A percentile compares a stretch with the other conserved stretches of the same genome.
phyloP scores from a whole-genome alignment of 2,888 invertebrate genomes.

The Chloroclystis v-ata region DNA sequence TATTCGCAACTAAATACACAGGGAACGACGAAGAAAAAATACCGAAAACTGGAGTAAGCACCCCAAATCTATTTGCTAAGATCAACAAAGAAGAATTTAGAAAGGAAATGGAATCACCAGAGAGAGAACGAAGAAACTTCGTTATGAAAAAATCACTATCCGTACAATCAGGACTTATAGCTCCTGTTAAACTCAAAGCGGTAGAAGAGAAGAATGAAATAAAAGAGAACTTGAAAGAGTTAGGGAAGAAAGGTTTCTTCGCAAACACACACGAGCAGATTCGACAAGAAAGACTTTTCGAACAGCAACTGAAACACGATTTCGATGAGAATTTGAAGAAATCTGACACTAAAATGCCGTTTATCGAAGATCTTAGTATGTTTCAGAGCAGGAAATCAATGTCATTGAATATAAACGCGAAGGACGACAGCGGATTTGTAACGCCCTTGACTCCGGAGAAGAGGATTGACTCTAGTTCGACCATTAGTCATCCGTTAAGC shows the following conservation, averaged over 20 bases:
- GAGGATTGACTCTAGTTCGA: slow-evolving; percentile 58
- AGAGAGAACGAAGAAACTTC: slow-evolving; percentile 49
- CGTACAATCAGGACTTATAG: slow-evolving; percentile 63
- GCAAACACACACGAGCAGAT: slow-evolving; percentile 84
- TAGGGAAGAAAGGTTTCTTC: slow-evolving; percentile 74
- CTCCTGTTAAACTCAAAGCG: slow-evolving; percentile 44
- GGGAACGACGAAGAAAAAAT: slow-evolving; percentile 53
- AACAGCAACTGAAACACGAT: slow-evolving; percentile 67
- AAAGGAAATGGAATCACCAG: slow-evolving; percentile 36
- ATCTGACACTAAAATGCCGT: slow-evolving; percentile 51
- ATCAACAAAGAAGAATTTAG: slow-evolving; percentile 34
- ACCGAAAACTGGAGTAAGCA: slow-evolving; percentile 58
- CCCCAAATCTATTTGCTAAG: slow-evolving; percentile 68
- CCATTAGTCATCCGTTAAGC: slow-evolving; percentile 84
- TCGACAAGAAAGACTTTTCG: slow-evolving; percentile 78
- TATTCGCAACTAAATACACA: slow-evolving; percentile 60
- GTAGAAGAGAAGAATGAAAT: slow-evolving; percentile 29
- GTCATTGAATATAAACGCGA: slow-evolving; percentile 58
- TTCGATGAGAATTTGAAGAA: slow-evolving; percentile 67
- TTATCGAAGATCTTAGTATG: slow-evolving; percentile 52
- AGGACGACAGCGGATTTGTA: slow-evolving; percentile 80
- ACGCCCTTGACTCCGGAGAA: slow-evolving; percentile 79
- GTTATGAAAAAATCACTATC: slow-evolving; percentile 70
- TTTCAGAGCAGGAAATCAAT: slow-evolving; percentile 59
- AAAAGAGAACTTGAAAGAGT: slow-evolving; percentile 16